Evolutionary conservation across 2,888 invertebrate genomes (phyloP).

Genomic region (Eurois occulta): DNA sequence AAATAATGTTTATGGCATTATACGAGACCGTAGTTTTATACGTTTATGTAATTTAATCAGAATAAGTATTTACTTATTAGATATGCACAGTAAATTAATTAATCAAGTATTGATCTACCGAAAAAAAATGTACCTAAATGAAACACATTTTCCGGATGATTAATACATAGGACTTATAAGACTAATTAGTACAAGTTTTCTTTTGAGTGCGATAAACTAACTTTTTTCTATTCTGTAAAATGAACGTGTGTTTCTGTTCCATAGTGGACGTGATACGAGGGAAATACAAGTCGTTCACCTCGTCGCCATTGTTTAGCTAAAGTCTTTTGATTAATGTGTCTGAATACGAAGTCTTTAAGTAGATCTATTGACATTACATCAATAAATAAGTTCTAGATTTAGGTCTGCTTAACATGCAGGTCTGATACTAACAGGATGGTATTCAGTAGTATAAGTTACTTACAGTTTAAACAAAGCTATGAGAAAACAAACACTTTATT

Average conservation of each 20-base stretch:
- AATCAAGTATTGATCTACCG: neutral
- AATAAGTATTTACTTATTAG: neutral
- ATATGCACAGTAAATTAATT: neutral
- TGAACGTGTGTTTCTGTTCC: neutral
- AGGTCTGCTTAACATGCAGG: slow-evolving; percentile 27
- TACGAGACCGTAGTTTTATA: slow-evolving; percentile 12
- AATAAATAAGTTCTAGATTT: slow-evolving; percentile 25
- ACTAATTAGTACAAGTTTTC: neutral
- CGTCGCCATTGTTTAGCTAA: slow-evolving; percentile 14
- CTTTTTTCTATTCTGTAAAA: neutral
- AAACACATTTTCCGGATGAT: neutral
- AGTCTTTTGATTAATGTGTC: slow-evolving; percentile 35
- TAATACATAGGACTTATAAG: neutral
- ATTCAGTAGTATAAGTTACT: neutral
- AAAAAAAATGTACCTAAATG: neutral
- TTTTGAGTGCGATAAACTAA: too few species aligned
- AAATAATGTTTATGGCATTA: slow-evolving; percentile 16
- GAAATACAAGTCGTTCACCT: slow-evolving; percentile 39
- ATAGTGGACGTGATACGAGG: neutral
- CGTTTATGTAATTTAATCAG: neutral
- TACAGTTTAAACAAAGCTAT: neutral
- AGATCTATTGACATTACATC: slow-evolving; percentile 2
- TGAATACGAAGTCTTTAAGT: slow-evolving; percentile 3
- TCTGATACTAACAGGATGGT: neutral
- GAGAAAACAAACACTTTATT: neutral